These are phyloP conservation scores for Pseudotriccus pelzelni DNA, from an alignment of 2,797 vertebrate genomes.

Conservation along the genomic window DNA sequence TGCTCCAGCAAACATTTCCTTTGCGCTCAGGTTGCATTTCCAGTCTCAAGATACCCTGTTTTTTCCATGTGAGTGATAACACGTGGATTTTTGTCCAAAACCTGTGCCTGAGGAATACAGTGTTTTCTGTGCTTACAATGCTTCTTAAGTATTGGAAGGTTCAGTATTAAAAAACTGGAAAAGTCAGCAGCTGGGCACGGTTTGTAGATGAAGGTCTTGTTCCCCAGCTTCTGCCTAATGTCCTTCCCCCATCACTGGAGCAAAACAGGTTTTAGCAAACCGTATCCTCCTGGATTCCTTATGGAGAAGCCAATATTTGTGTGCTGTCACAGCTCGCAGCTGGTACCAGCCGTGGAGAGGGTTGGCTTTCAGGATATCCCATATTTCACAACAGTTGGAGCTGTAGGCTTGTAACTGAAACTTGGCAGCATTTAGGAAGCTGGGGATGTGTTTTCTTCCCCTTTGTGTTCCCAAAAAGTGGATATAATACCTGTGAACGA, in stretches of 20 bases:
- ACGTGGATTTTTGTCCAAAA: neutral
- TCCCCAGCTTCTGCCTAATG: neutral
- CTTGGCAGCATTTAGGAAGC: neutral
- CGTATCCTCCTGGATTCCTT: neutral
- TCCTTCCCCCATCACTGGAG: neutral
- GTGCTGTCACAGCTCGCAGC: neutral
- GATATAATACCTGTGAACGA: neutral
- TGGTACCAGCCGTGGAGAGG: neutral
- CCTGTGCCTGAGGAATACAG: neutral
- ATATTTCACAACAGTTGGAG: neutral
- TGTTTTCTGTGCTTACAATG: fast-evolving
- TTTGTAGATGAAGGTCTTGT: neutral
- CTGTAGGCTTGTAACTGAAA: neutral
- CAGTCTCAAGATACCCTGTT: neutral
- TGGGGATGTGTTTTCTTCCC: neutral
- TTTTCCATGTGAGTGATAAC: fast-evolving
- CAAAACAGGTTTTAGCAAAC: neutral
- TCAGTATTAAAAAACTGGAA: neutral
- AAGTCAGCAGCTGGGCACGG: neutral
- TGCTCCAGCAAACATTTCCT: neutral
- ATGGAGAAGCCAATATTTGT: neutral
- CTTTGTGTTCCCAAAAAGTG: neutral
- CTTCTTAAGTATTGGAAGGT: neutral
- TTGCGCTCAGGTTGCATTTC: neutral
- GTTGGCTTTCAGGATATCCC: neutral